Evolutionary conservation across 2,888 invertebrate genomes (phyloP), one percentile per base, ranked within the genome.

Genomic region (Erynnis tages): DNA sequence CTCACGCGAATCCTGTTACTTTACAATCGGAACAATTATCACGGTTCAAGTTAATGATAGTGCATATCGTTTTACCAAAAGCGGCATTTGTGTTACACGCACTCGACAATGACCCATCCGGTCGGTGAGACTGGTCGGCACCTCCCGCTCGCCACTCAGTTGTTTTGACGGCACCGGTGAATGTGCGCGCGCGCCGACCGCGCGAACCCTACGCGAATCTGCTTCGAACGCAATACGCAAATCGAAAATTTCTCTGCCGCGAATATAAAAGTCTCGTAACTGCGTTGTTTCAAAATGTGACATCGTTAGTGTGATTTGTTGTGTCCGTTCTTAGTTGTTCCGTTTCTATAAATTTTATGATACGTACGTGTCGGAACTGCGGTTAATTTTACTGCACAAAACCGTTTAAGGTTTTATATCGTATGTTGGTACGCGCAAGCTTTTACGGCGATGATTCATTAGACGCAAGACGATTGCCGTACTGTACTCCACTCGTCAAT

Each of bases 161-260:
- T 81, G 83, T 86, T 86, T 83, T 82, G 83, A 78, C 76, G 75
- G 73, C 65, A 66, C 65, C 67, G 73, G 76, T 27, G 46, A 58
- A 53, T 41, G 73, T 71, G 80, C 79, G 79, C 87, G 79, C 71
- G 76, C 82, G 76, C 76, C 53, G 43, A n/a, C 10, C 19, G 34
- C 40, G 25, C 10, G 1, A 21, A 21, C 49, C 32, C 49, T 35
- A 14, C 23, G 44, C 13, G 37, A 52, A 19, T 38, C 37, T 35
- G n/a, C n/a, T n/a, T n/a, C 41, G 16, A 35, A 17, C 35, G 35
- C 16, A 17, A 1, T 7, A n/a, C n/a, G 1, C 3, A 16, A 34
- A 34, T 4, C 32, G 1, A 13, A 8, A 32, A 14, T n/a, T 14
- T n/a, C n/a, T n/a, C n/a, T n/a, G n/a, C n/a, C n/a, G n/a, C n/a